Conservation (phyloP, 2,113 vertebrate species). For the Procavia capensis region DNA sequence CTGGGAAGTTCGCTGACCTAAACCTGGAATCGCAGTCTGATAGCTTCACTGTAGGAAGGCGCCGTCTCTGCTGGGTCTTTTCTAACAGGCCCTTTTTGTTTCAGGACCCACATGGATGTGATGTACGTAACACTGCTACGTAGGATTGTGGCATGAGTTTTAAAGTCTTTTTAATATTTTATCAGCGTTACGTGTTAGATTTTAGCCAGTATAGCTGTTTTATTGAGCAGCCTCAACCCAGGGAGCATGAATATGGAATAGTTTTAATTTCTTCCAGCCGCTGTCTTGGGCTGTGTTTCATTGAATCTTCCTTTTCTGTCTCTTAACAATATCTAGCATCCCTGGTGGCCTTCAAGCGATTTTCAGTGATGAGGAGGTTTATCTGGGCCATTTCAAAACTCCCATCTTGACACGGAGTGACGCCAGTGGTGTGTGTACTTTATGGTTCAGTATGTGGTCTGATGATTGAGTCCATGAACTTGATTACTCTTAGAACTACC, state of each 20-base stretch:
- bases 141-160: neutral
- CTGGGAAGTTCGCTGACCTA: slow-evolving; percentile 54
- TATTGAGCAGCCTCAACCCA: neutral
- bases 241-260: neutral
- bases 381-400: neutral
- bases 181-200: neutral
- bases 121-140: neutral
- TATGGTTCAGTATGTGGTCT: too few relatives aligned
- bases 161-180: slow-evolving; percentile 17
- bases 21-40: slow-evolving; percentile 30
- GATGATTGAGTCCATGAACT: too few relatives aligned
- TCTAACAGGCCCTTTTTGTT: neutral
- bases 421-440: too few relatives aligned
- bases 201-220: neutral
- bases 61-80: slow-evolving; percentile 31
- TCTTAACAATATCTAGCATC: neutral
- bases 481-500: too few relatives aligned
- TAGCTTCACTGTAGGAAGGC: slow-evolving; percentile 15
- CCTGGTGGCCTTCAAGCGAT: neutral
- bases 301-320: neutral
- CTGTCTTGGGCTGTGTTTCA: neutral
- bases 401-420: too few relatives aligned
- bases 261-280: slow-evolving; percentile 13
- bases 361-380: neutral
- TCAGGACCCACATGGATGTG: slow-evolving; percentile 13